Base-by-base conservation (phyloP, 2,888 invertebrate genomes). In the Bursaphelenchus okinawaensis region DNA sequence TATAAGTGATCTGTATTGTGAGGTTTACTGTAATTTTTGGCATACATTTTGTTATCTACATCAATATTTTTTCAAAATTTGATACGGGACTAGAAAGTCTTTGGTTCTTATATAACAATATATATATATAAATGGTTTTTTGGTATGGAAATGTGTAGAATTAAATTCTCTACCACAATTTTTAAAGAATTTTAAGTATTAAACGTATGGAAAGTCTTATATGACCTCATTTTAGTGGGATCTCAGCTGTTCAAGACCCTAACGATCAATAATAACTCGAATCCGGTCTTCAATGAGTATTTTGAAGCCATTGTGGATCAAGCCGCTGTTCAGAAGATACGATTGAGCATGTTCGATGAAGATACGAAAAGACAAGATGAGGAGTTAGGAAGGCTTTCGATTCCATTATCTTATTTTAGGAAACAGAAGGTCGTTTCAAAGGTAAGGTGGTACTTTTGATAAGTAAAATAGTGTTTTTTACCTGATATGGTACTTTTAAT, bases 201-300 rank as follows among this genome's bases (percentile, higher is more conserved):
- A n/a, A n/a, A n/a, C n/a, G n/a, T n/a, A n/a, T n/a, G n/a, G n/a
- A n/a, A n/a, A n/a, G n/a, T n/a, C n/a, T n/a, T n/a, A n/a, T n/a
- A 60, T 20, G 50, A 51, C 54, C 57, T 65, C 27, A 16, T 92
- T 81, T 89, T 88, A 79, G 91, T 98, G 68, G 96, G 96, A 62
- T 91, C 93, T 0, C 91, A 93, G 85, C 90, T 90, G 84, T 93
- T 91, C 86, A 89, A 90, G 84, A 96, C 96, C 0, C 90, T 91
- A 23, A 91, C 91, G 50, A 93, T 96, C 75, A 90, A 93, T 83
- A 93, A 92, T 84, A 90, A 90, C 71, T 88, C 96, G 27, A 91
- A 92, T 86, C 98, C 98, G 6, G 90, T 91, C 75, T 98, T 96
- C 95, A 92, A 96, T 85, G 93, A 87, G 85, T 92, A 91, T 89